These are phyloP conservation scores for Procambarus virginalis DNA, from an alignment of 1,140 invertebrate species.

Conservation along the genomic window DNA sequence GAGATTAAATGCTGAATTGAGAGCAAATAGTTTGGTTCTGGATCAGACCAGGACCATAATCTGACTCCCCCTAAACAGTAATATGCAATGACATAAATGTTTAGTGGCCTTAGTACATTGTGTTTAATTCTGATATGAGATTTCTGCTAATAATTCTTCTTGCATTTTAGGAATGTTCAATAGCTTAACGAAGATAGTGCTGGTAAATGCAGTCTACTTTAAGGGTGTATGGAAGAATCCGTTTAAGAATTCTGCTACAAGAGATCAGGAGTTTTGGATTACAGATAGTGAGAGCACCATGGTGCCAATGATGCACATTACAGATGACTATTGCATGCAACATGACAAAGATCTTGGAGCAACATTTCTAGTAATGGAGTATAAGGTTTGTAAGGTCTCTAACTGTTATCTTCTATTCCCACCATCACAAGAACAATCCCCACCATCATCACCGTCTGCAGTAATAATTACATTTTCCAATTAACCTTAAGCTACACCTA, in stretches of 20 bases:
- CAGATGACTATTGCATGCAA: constrained; percentile 78
- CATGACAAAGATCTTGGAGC: constrained; percentile 76
- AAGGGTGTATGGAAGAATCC: constrained; percentile 86
- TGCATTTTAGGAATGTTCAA: constrained; percentile 71
- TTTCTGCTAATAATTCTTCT: no score
- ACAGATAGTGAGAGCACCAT: constrained; percentile 75
- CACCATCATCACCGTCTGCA: no score
- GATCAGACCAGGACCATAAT: no score
- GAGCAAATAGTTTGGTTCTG: no score
- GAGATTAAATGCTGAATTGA: no score
- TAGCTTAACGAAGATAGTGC: constrained; percentile 79
- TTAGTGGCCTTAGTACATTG: no score
- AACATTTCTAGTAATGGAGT: constrained; percentile 82
- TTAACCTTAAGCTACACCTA: no score
- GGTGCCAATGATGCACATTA: constrained; percentile 81
- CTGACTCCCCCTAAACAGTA: no score
- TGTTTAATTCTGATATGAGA: no score
- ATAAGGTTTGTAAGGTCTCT: constrained; percentile 76
- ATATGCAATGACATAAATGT: no score
- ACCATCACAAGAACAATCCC: no score
- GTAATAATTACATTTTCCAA: no score
- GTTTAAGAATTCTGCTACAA: constrained; percentile 79
- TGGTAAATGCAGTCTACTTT: constrained; percentile 91
- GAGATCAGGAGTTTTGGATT: constrained; percentile 77
- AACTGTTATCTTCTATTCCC: not conserved